These are phyloP conservation scores for Lateolabrax maculatus DNA, from an alignment of 2,797 vertebrate species.

Conservation along the genomic window DNA sequence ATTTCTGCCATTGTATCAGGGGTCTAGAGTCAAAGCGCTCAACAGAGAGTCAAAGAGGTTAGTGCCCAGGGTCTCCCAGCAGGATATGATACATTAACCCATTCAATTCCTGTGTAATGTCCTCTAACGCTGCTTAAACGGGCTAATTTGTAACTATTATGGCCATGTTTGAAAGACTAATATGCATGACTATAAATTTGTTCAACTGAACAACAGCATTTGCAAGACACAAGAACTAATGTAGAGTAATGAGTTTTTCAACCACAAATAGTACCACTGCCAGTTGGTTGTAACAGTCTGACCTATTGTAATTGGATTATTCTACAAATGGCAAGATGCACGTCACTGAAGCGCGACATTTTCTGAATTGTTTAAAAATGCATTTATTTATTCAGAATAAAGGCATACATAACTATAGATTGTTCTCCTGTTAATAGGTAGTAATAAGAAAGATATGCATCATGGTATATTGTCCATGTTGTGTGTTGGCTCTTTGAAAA, in stretches of 20 bases:
- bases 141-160: constrained; percentile 68
- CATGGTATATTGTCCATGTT: neutral
- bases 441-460: constrained; percentile 4
- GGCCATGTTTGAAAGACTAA: constrained; percentile 64
- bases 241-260: constrained; percentile 47
- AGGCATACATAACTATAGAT: neutral
- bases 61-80: constrained; percentile 61
- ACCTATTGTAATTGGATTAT: constrained; percentile 40
- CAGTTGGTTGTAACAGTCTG: constrained; percentile 12
- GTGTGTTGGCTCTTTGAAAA: neutral
- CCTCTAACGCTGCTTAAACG: constrained; percentile 53
- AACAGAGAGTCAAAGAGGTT: constrained; percentile 58
- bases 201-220: constrained; percentile 44
- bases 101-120: constrained; percentile 55
- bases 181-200: constrained; percentile 60
- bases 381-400: constrained; percentile 6
- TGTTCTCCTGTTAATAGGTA: neutral
- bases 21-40: constrained; percentile 64
- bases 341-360: constrained; percentile 19
- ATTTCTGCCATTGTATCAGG: constrained; percentile 66
- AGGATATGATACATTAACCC: constrained; percentile 69
- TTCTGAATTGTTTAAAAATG: neutral
- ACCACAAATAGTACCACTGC: constrained; percentile 5
- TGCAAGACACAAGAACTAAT: constrained; percentile 40
- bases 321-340: constrained; percentile 24